Evolutionary conservation across 2,888 invertebrate genomes (phyloP).

Genomic region (Eupelmus urozonus): DNA sequence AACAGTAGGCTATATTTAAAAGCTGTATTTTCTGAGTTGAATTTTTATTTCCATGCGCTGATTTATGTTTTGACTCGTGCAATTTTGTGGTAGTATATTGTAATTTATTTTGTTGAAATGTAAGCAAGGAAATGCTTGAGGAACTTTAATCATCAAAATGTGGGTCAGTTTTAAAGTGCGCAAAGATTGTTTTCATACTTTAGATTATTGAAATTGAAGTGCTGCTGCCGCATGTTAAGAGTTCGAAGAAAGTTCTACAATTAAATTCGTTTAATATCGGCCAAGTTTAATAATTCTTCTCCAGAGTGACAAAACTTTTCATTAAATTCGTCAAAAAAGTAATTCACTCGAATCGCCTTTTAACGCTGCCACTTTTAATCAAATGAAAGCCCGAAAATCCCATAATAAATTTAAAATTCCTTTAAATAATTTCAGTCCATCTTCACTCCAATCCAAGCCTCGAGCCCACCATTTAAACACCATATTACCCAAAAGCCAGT

Average conservation of each 20-base stretch:
- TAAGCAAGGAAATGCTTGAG: neutral
- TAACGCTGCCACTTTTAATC: neutral
- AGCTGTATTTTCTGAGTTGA: too few relatives aligned
- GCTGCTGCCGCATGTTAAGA: neutral
- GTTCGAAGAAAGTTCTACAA: conserved; percentile 26
- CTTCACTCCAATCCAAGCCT: too few relatives aligned
- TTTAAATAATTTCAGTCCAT: too few relatives aligned
- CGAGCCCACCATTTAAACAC: too few relatives aligned
- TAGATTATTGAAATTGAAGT: conserved; percentile 8
- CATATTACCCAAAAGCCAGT: too few relatives aligned
- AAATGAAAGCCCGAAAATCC: conserved; percentile 11
- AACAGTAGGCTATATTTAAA: conserved; percentile 18
- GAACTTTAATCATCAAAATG: neutral
- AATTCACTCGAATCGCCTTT: neutral
- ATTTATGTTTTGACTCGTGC: neutral
- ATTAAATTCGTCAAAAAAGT: conserved; percentile 38
- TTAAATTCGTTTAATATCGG: conserved; percentile 40
- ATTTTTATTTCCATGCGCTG: neutral
- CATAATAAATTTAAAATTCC: conserved; percentile 40
- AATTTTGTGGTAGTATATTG: too few relatives aligned
- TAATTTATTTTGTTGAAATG: neutral
- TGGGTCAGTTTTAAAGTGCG: neutral
- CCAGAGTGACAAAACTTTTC: conserved; percentile 32
- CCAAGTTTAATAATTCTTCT: conserved; percentile 23
- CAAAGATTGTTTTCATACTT: neutral